phyloP scores from a whole-genome alignment of 64 coral and sea anemone genomes.

The Pachyseris speciosa region DNA sequence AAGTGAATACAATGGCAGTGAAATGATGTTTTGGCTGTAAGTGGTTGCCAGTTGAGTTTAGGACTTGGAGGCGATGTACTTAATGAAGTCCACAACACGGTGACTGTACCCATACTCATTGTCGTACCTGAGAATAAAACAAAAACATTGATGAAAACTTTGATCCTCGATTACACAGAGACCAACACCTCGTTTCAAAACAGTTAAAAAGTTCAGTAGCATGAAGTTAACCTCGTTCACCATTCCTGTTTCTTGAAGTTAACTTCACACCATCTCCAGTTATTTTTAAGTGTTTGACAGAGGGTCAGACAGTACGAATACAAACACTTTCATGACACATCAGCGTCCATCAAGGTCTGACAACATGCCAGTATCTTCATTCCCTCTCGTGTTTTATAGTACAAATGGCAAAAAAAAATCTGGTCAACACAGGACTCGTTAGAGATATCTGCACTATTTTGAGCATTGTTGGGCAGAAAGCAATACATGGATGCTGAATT shows the following conservation, averaged over 20 bases:
- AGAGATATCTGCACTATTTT: no score
- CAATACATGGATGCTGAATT: no score
- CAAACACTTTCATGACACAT: constrained; percentile 14
- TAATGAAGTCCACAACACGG: constrained; percentile 84
- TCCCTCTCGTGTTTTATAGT: no score
- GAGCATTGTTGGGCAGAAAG: no score
- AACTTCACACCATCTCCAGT: no score
- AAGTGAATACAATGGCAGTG: neutral
- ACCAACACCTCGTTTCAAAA: no score
- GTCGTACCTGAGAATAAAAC: constrained; percentile 81
- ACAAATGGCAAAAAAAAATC: no score
- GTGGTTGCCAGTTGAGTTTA: neutral
- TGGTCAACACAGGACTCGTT: no score
- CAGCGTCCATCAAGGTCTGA: neutral
- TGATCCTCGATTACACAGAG: neutral
- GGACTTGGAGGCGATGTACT: constrained; percentile 48
- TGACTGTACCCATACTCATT: constrained; percentile 99
- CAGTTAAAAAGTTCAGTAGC: no score
- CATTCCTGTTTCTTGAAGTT: no score
- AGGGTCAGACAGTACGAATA: constrained; percentile 70
- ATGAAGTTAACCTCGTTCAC: no score
- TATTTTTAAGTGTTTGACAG: neutral
- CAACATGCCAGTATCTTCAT: constrained; percentile 40
- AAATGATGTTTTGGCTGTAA: neutral
- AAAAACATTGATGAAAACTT: neutral